Conservation (phyloP, 2,888 invertebrate genomes). For the Andrena trimmerana region DNA sequence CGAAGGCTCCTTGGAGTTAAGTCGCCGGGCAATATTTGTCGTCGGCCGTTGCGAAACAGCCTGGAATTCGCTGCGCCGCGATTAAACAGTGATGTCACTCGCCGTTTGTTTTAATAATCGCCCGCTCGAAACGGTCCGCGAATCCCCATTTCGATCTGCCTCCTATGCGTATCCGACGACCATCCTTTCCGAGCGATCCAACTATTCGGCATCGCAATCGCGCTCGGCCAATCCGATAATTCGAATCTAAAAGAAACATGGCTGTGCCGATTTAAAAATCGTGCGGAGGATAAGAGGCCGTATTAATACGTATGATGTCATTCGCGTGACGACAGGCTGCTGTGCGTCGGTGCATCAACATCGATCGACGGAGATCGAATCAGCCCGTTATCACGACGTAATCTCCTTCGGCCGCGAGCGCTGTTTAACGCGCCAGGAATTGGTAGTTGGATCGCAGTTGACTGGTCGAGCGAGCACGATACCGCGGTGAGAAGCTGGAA, state of each 20-base stretch:
- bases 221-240: too few relatives aligned
- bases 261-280: background rate
- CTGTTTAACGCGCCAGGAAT: background rate
- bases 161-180: background rate
- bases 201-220: too few relatives aligned
- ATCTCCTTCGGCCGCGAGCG: slow-evolving; percentile 5
- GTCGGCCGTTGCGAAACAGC: slow-evolving; percentile 39
- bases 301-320: slow-evolving; percentile 70
- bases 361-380: slow-evolving; percentile 43
- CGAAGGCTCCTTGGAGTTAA: background rate
- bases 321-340: slow-evolving; percentile 2
- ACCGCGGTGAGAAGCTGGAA: too few relatives aligned
- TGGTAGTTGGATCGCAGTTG: background rate
- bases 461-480: background rate
- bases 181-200: too few relatives aligned
- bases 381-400: slow-evolving; percentile 25
- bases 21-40: slow-evolving; percentile 42
- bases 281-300: slow-evolving; percentile 36
- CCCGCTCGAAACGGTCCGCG: background rate
- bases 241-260: too few relatives aligned
- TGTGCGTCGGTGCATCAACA: slow-evolving; percentile 26
- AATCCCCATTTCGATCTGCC: background rate
- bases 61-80: slow-evolving; percentile 32
- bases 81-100: slow-evolving; percentile 48
- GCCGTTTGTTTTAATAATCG: background rate